These are phyloP conservation scores for Falco punctatus DNA, from an alignment of 2,113 vertebrate species.

Conservation along the genomic window DNA sequence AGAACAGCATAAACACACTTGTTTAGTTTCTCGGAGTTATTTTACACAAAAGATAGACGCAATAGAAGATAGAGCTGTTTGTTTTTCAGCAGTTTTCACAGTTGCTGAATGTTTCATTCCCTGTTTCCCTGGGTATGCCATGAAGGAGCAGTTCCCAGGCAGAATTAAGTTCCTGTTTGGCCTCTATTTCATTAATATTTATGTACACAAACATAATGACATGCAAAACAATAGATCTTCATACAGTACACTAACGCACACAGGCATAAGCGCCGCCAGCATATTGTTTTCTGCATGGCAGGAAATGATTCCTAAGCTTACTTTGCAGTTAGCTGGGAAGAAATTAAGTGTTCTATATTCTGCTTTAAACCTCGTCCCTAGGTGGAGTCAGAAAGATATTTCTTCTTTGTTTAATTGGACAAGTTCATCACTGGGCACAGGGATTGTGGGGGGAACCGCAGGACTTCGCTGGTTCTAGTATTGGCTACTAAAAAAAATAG, in stretches of 20 bases:
- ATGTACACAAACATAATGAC: not conserved
- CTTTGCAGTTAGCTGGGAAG: slow-evolving; percentile 30
- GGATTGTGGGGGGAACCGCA: not conserved
- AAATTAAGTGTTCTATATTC: not conserved
- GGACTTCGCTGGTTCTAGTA: not conserved
- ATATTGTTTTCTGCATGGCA: slow-evolving; percentile 43
- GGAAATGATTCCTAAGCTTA: slow-evolving; percentile 44
- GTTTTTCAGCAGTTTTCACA: slow-evolving; percentile 40
- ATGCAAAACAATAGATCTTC: slow-evolving; percentile 15
- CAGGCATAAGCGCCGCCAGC: not conserved
- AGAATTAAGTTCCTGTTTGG: slow-evolving; percentile 56
- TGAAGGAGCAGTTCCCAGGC: slow-evolving; percentile 63
- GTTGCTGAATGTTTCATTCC: slow-evolving; percentile 46
- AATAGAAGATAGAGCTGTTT: slow-evolving; percentile 42
- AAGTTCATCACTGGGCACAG: not conserved
- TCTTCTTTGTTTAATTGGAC: not conserved
- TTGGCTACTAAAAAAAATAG: not conserved
- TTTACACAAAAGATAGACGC: slow-evolving; percentile 33
- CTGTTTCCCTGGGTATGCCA: slow-evolving; percentile 63
- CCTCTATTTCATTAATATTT: slow-evolving; percentile 32
- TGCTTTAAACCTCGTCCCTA: not conserved
- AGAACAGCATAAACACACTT: not conserved
- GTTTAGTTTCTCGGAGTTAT: slow-evolving; percentile 37
- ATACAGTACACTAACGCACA: not conserved
- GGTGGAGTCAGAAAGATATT: not conserved